Base-by-base conservation (phyloP, 2,113 vertebrate genomes). In the Gallinago media region DNA sequence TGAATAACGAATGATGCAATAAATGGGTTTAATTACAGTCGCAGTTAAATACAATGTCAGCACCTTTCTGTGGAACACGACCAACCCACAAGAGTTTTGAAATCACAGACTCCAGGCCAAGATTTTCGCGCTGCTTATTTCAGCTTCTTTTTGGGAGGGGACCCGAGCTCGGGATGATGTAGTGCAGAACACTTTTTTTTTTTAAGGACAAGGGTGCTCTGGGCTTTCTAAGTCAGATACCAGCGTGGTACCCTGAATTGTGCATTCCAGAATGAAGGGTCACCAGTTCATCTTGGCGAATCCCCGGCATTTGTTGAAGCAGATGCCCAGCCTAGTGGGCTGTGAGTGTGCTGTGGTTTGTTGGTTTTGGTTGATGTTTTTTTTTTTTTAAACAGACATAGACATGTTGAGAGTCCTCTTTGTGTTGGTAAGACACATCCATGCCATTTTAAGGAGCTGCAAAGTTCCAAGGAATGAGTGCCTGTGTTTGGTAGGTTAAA, bases 61-160 rank as follows among this genome's bases (percentile, higher is more conserved):
- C 82, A 84, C 76, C 79, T 92, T 93, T 94, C 56, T 50, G 47
- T 95, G 94, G 88, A 96, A 81, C n/a, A 2, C 9, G 49, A 88
- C 92, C 92, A 97, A 72, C 65, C 79, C 86, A 88, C 92, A 92
- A 71, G 61, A 65, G 79, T 84, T 94, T 72, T 84, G 90, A 92
- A 97, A 96, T 94, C 83, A 34, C 68, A 54, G 26, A 68, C 61
- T 71, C 31, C 54, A 74, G 68, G 67, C 76, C 84, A 84, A 68
- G 56, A 50, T 75, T 92, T 90, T 94, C 56, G 36, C 40, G 29
- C 10, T 32, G 16, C 44, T 96, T 56, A 10, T 42, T 96, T 88
- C 70, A 59, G 68, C 14, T 72, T 23, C 25, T 3, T 71, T 61
- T 32, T 78, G 25, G 3, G 12, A 15, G n/a, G 29, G 47, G 38